Conservation (phyloP, 1,140 invertebrate species). For the Lerema accius region DNA sequence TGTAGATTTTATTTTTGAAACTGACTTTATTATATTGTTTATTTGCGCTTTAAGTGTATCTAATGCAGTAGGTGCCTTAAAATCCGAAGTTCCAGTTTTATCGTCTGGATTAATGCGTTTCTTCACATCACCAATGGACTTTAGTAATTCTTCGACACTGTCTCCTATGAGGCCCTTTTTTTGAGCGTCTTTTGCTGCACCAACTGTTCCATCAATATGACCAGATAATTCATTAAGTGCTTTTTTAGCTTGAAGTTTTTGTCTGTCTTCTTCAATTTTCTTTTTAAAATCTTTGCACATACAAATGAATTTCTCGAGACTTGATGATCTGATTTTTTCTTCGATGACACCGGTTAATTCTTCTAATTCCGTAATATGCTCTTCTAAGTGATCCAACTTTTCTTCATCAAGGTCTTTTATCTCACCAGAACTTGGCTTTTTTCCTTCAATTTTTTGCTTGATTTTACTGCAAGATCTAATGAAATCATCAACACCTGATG, state of each 20-base stretch:
- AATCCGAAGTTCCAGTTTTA: not conserved
- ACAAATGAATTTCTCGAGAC: conserved; percentile 42
- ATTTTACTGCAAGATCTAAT: conserved; percentile 40
- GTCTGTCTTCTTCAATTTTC: conserved; percentile 36
- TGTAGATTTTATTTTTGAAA: conserved; percentile 29
- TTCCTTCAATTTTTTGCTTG: conserved; percentile 43
- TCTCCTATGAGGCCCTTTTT: conserved; percentile 35
- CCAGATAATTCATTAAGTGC: conserved; percentile 37
- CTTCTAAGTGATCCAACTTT: conserved; percentile 42
- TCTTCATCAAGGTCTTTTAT: conserved; percentile 16
- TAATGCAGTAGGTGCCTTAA: conserved; percentile 19
- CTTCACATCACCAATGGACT: conserved; percentile 42
- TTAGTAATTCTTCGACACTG: conserved; percentile 45
- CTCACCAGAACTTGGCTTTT: not conserved
- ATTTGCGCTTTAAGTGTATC: conserved; percentile 29
- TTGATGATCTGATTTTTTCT: conserved; percentile 32
- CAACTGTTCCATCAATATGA: conserved; percentile 44
- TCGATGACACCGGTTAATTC: conserved; percentile 36
- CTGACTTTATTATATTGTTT: conserved; percentile 20
- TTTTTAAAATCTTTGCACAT: conserved; percentile 46
- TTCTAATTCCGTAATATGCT: conserved; percentile 41
- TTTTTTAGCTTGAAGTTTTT: conserved; percentile 27
- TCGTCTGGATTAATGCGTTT: conserved; percentile 9
- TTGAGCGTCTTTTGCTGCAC: conserved; percentile 40
- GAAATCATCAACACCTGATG: conserved; percentile 44